Conservation (phyloP, 2,113 vertebrate species). For the Serinus canaria region DNA sequence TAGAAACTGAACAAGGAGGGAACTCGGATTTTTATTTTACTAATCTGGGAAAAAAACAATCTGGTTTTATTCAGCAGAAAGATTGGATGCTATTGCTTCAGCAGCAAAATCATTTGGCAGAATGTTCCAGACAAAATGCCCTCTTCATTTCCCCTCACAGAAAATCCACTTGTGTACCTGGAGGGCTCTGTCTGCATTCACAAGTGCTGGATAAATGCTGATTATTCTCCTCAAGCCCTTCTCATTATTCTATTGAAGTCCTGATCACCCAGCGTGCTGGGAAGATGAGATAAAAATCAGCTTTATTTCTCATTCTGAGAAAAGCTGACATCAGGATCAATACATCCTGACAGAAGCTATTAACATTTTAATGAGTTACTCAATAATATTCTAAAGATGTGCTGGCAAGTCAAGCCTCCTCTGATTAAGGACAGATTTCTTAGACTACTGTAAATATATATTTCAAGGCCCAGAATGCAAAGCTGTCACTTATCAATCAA, state of each 20-base stretch:
- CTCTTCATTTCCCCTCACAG: not conserved
- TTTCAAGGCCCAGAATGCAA: constrained; percentile 20
- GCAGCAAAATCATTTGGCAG: not conserved
- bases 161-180: not conserved
- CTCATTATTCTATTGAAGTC: constrained; percentile 55
- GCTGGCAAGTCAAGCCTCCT: constrained; percentile 69
- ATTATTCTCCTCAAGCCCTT: constrained; percentile 48
- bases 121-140: not conserved
- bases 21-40: not conserved
- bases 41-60: not conserved
- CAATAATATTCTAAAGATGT: constrained; percentile 68
- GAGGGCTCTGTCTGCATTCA: not conserved
- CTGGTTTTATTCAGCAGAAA: not conserved
- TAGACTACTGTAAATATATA: constrained; percentile 72
- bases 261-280: constrained; percentile 24
- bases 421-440: constrained; percentile 67
- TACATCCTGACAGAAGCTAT: constrained; percentile 77
- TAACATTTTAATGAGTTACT: constrained; percentile 79
- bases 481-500: constrained; percentile 63
- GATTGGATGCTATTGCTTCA: not conserved
- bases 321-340: constrained; percentile 77
- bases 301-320: constrained; percentile 70
- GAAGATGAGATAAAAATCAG: constrained; percentile 64
- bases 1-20: not conserved
- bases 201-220: constrained; percentile 8